phyloP scores from a whole-genome alignment of 2,888 invertebrate species.

The Synanthedon tipuliformis region DNA sequence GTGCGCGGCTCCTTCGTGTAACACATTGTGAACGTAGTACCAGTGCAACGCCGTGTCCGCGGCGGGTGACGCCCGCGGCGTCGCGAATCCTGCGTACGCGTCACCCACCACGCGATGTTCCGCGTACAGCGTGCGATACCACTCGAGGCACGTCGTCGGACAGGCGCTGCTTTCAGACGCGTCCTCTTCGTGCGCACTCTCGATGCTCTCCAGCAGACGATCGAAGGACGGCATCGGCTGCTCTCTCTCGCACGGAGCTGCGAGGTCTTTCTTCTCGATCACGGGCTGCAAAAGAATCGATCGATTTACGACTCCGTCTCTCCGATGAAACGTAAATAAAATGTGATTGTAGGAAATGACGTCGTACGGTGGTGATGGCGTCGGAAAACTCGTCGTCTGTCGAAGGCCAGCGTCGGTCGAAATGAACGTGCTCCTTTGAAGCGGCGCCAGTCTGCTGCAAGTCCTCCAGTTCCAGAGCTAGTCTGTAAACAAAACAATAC shows the following conservation, averaged over 20 bases:
- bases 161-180: no score
- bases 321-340: no score
- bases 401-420: constrained; percentile 42
- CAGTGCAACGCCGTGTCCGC: constrained; percentile 29
- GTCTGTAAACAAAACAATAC: constrained; percentile 15
- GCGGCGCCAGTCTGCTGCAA: constrained; percentile 40
- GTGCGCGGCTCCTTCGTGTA: constrained; percentile 18
- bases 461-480: constrained; percentile 36
- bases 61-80: constrained; percentile 20
- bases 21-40: constrained; percentile 42
- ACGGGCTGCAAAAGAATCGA: constrained; percentile 39
- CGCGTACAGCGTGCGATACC: constrained; percentile 45
- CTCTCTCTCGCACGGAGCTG: constrained; percentile 30
- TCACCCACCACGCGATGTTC: constrained; percentile 17
- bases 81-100: constrained; percentile 40
- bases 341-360: no score
- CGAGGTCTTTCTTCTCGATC: constrained; percentile 61
- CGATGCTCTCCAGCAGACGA: constrained; percentile 43
- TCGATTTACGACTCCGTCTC: background rate
- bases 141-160: constrained; percentile 29
- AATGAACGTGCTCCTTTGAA: constrained; percentile 21
- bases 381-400: constrained; percentile 69
- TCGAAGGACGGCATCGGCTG: constrained; percentile 43
- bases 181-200: constrained; percentile 14
- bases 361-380: constrained; percentile 65